phyloP scores from a whole-genome alignment of 2,888 invertebrate genomes.

The Pyralis farinalis region DNA sequence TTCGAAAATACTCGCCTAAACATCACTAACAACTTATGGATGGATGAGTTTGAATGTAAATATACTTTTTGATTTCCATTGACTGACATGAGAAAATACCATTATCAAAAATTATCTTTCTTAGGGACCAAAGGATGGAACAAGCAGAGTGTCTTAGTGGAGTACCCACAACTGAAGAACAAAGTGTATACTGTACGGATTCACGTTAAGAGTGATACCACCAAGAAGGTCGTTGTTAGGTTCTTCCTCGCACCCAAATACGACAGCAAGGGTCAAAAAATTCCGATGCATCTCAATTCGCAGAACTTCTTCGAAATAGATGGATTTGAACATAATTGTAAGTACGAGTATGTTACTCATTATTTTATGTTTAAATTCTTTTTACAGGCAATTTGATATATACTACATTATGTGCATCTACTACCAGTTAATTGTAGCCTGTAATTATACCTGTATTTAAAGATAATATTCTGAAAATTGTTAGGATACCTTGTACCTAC shows the following conservation, averaged over 20 bases:
- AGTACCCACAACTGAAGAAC: slow-evolving; percentile 86
- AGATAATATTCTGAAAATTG: too few species aligned
- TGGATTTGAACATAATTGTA: slow-evolving; percentile 75
- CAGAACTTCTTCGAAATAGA: slow-evolving; percentile 82
- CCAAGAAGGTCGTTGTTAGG: slow-evolving; percentile 76
- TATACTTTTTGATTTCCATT: neutral
- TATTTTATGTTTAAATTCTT: too few species aligned
- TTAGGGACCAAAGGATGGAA: slow-evolving; percentile 47
- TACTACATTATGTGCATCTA: too few species aligned
- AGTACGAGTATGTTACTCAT: too few species aligned
- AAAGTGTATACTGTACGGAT: slow-evolving; percentile 84
- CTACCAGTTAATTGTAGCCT: too few species aligned
- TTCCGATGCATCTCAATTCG: slow-evolving; percentile 76
- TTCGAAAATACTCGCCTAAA: slow-evolving; percentile 84
- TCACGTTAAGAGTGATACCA: slow-evolving; percentile 79
- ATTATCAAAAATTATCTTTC: too few species aligned
- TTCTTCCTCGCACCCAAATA: slow-evolving; percentile 87
- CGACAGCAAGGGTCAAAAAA: slow-evolving; percentile 75
- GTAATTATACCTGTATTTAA: too few species aligned
- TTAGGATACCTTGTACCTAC: too few species aligned
- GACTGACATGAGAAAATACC: too few species aligned
- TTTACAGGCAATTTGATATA: too few species aligned
- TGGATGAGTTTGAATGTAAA: slow-evolving; percentile 62
- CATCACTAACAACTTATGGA: slow-evolving; percentile 76
- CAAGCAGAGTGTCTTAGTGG: slow-evolving; percentile 75